Base-by-base conservation (phyloP, 2,113 vertebrate genomes). In the Stictonetta naevosa region DNA sequence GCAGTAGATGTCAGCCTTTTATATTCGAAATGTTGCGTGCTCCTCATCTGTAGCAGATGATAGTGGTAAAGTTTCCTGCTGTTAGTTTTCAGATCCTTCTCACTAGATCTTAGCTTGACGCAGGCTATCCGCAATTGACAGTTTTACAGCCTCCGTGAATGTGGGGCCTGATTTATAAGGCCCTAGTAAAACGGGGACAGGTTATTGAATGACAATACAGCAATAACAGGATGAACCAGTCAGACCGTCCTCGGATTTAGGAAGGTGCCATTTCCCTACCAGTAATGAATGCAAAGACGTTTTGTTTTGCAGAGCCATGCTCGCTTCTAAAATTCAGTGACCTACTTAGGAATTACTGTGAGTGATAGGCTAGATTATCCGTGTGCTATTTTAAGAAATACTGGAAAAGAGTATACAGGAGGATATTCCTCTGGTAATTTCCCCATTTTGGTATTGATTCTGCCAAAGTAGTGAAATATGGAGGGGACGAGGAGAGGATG, bases 321-420 rank as follows among this genome's bases (percentile, higher is more conserved):
- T 31, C 0, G 0, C 59, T 78, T 78, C 56, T 78, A n/a, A 83
- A 92, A 72, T 2, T 10, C 0, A 0, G 13, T 0, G 8, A 68
- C 72, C 56, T 64, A 8, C 28, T 72, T 81, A 36, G 9, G 29
- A 63, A 52, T 82, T 60, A 13, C 8, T 60, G 28, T n/a, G 55
- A 38, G 42, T n/a, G 44, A 38, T 46, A 46, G 66, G 23, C 29
- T 71, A 22, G 11, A 38, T 67, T 83, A 60, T 53, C 48, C 68
- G 1, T n/a, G 20, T 0, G 2, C 69, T 71, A 48, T 60, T 85
- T 79, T 62, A 75, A 38, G 52, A 75, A 71, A 53, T 34, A 31
- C 25, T 62, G n/a, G 34, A 10, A 29, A 74, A 62, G 31, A 52
- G 16, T 33, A 13, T 46, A 16, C 8, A 33, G 26, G 33, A n/a